Evolutionary conservation across 2,888 invertebrate species (phyloP), one percentile per base, ranked within the genome.

Genomic region (Tuta absoluta): DNA sequence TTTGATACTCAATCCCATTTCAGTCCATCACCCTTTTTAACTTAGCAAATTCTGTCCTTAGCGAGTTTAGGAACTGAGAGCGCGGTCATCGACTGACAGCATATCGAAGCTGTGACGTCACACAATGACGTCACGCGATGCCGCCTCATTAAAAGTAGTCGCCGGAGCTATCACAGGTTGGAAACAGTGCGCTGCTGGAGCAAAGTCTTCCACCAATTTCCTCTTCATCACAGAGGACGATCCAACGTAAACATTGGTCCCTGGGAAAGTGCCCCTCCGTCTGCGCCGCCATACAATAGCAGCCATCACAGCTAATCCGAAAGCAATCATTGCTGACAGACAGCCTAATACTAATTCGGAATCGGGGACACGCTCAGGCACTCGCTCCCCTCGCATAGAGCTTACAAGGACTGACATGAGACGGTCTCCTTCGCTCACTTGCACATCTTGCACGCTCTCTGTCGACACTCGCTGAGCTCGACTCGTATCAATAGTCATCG

Each of bases 401-500:
- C 93, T 93, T 56, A 94, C 93, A 65, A 94, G 80, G 62, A 94
- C 93, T 17, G 94, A 94, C 84, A 94, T 89, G 59, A 94, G 84
- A 23, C 93, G 91, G 70, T 93, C 93, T 48, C 93, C 92, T 75
- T 93, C 92, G 72, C 92, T 91, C 0, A 92, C 90, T 81, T 91
- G 89, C 51, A 93, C 90, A 73, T 94, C 94, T 79, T 93, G 93
- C 66, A 93, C 93, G 73, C 93, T 93, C 76, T 94, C 94, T 2
- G 94, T 94, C 10, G 94, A 93, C 62, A 94, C 94, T 65, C 93
- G 93, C 78, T 93, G 93, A 63, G 94, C 94, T 63, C 93, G 88
- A 67, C 93, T 93, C 0, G 94, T 94, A 71, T 94, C 94, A 71
- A 94, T 89, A 66, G 94, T 93, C 93, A 94, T 93, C 76, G 93